These are phyloP conservation scores for Rhingia rostrata DNA, from an alignment of 2,888 invertebrate species.

Conservation along the genomic window DNA sequence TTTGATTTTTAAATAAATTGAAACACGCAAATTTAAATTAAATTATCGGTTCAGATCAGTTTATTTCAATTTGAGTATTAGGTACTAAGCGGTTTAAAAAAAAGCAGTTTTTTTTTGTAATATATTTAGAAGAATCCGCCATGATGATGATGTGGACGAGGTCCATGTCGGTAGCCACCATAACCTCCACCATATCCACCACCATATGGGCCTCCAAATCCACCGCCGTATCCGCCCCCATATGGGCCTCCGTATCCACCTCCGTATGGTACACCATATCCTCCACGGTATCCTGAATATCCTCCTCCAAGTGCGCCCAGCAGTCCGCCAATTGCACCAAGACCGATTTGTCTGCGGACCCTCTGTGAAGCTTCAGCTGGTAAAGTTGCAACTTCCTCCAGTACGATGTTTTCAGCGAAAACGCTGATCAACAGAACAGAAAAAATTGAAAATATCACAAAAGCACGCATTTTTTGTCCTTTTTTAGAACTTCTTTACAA, in stretches of 20 bases:
- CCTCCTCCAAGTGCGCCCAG: slow-evolving; percentile 26
- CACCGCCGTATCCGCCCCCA: slow-evolving; percentile 30
- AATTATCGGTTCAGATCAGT: too few relatives aligned
- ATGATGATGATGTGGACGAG: slow-evolving; percentile 9
- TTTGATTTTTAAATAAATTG: too few relatives aligned
- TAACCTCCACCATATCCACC: slow-evolving; percentile 42
- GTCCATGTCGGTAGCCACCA: slow-evolving; percentile 22
- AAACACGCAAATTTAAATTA: too few relatives aligned
- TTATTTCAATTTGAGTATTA: too few relatives aligned
- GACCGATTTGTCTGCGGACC: slow-evolving; percentile 58
- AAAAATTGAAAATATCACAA: slow-evolving; percentile 43
- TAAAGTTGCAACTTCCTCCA: slow-evolving; percentile 41
- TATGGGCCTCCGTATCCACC: slow-evolving; percentile 37
- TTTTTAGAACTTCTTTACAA: not conserved
- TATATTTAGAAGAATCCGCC: slow-evolving; percentile 28
- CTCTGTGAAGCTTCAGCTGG: slow-evolving; percentile 22
- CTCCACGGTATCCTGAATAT: slow-evolving; percentile 11
- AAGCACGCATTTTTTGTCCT: slow-evolving; percentile 49
- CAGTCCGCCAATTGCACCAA: slow-evolving; percentile 26
- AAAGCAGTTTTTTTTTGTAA: not conserved
- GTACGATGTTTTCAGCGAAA: slow-evolving; percentile 22
- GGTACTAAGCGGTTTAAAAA: too few relatives aligned
- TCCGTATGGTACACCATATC: slow-evolving; percentile 19
- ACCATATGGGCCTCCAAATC: slow-evolving; percentile 31
- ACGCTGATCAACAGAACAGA: slow-evolving; percentile 40